Evolutionary conservation across 2,113 vertebrate genomes (phyloP), one percentile per base, ranked within the genome.

Genomic region (Stigmatopora argus): DNA sequence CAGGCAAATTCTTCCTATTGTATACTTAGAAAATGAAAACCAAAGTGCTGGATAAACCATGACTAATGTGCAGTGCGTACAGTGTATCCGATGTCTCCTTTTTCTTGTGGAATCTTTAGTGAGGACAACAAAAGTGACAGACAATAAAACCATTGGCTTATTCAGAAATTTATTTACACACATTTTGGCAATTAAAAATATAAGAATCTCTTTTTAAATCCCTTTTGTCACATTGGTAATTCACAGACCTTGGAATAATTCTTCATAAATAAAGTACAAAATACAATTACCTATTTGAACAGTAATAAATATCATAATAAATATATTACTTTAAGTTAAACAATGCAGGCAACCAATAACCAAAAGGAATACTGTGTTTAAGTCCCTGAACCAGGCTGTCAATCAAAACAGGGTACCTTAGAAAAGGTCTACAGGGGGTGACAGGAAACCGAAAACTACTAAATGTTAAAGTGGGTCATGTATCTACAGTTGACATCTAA

Each of bases 251-350:
- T 77, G 75, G 73, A 64, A 86, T 79, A 80, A 76, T 73, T 85
- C 60, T 85, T 82, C 81, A 92, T 92, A 91, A 91, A 91, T 92
- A 91, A 84, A 81, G 83, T 92, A 92, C 82, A 92, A 92, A 92
- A 92, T 88, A 90, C 86, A 89, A 82, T 83, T 88, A 71, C 77
- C 83, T 87, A 84, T 79, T 83, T 87, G 82, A 79, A 82, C 75
- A 84, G 78, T 84, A 91, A 92, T 91, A 91, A 91, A 91, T 91
- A 92, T 82, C 66, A 86, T 77, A 90, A 92, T 92, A 92, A 92
- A 92, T 92, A 91, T 81, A 84, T 90, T 82, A 82, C 83, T 89
- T 90, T 90, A 86, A 88, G 82, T 86, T 91, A 85, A 88, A 89
- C 82, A 87, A 82, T 59, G 85, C 67, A 89, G 71, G 81, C 86